Conservation (phyloP, 2,797 vertebrate species). For the Acipenser ruthenus region DNA sequence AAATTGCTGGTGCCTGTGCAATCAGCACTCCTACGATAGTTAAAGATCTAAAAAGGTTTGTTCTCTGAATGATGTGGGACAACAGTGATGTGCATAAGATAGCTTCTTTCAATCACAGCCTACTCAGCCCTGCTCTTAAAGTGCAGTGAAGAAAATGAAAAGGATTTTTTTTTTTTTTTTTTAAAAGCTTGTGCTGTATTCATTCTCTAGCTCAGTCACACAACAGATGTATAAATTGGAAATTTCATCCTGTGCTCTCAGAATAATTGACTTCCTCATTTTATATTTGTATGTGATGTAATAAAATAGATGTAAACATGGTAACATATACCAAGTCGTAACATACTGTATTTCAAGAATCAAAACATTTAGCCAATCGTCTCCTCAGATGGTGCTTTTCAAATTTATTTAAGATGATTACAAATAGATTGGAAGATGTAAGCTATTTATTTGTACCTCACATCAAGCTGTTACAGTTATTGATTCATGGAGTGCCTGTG, state of each 20-base stretch:
- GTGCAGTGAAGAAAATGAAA: constrained; percentile 12
- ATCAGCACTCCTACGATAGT: constrained; percentile 98
- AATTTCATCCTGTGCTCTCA: constrained; percentile 25
- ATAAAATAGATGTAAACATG: constrained; percentile 6
- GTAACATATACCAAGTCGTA: no score
- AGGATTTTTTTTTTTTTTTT: constrained; percentile 36
- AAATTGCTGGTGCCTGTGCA: constrained; percentile 99
- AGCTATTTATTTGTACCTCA: no score
- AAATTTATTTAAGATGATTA: no score
- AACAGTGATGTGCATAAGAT: constrained; percentile 92
- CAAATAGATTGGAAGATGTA: no score
- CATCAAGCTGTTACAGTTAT: no score
- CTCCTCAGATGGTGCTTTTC: no score
- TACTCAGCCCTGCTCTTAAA: constrained; percentile 48
- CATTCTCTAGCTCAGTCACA: constrained; percentile 28
- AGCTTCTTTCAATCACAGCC: constrained; percentile 79
- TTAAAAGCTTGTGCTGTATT: constrained; percentile 19
- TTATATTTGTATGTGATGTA: constrained; percentile 20
- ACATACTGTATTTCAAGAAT: no score
- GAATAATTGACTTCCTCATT: constrained; percentile 22
- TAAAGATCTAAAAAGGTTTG: constrained; percentile 99
- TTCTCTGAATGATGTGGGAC: constrained; percentile 96
- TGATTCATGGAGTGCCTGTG: no score
- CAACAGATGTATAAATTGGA: constrained; percentile 34
- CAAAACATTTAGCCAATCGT: no score